These are phyloP conservation scores for Seriola aureovittata DNA, from an alignment of 2,113 vertebrate species.

Conservation along the genomic window DNA sequence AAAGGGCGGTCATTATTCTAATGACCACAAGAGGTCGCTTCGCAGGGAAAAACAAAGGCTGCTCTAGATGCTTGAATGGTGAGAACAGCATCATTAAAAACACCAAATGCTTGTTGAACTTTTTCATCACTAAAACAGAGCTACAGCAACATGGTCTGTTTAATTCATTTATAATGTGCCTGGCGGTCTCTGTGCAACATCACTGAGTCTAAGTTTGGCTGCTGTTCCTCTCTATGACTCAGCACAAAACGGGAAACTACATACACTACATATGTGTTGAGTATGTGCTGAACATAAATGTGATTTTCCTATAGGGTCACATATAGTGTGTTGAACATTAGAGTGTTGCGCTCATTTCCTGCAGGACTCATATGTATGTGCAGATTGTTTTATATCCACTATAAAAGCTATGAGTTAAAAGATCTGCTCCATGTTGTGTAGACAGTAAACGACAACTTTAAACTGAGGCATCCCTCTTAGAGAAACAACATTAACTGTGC, in stretches of 20 bases:
- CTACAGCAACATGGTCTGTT: neutral
- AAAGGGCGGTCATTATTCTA: neutral
- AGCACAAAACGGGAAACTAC: neutral
- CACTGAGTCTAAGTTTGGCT: neutral
- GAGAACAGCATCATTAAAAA: neutral
- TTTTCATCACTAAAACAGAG: neutral
- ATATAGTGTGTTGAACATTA: slow-evolving; percentile 10
- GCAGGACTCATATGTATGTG: neutral
- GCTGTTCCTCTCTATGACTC: neutral
- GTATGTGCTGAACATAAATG: slow-evolving; percentile 10
- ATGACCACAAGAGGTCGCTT: neutral
- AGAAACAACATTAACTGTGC: neutral
- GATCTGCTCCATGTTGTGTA: neutral
- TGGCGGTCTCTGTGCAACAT: neutral
- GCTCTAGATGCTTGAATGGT: neutral
- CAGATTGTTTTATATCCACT: slow-evolving; percentile 21
- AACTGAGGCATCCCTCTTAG: neutral
- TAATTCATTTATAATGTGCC: neutral
- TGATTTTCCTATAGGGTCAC: neutral
- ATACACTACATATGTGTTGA: neutral
- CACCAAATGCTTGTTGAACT: neutral
- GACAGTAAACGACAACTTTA: slow-evolving; percentile 21
- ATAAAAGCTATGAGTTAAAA: neutral
- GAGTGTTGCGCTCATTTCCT: slow-evolving; percentile 8
- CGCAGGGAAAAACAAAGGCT: neutral